These are phyloP conservation scores for Magallana angulata DNA, from an alignment of 1,140 invertebrate genomes.

Conservation along the genomic window DNA sequence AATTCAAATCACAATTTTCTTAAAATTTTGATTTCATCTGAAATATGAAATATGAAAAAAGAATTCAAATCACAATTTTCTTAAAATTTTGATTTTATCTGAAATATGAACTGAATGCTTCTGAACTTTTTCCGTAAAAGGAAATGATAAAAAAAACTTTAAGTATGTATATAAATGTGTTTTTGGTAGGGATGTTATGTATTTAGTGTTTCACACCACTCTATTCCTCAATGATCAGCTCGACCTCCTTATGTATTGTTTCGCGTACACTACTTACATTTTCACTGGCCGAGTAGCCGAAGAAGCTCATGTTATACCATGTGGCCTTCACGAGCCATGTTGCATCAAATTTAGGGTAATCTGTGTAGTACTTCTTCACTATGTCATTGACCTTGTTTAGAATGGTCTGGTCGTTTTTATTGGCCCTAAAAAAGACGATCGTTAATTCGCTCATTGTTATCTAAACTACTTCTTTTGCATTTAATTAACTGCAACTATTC, in stretches of 20 bases:
- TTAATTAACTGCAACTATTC: too few relatives aligned
- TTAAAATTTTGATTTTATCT: not conserved
- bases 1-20: not conserved
- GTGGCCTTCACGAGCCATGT: not conserved
- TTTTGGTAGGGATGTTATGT: too few relatives aligned
- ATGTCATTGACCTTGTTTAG: not conserved
- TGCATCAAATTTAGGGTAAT: not conserved
- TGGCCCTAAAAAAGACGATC: not conserved
- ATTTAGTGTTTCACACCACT: too few relatives aligned
- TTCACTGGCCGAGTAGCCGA: not conserved
- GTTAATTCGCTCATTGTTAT: too few relatives aligned
- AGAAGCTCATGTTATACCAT: not conserved
- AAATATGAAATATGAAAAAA: too few relatives aligned
- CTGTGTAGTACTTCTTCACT: not conserved
- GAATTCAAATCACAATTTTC: not conserved
- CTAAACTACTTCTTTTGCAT: too few relatives aligned
- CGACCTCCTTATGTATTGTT: too few relatives aligned
- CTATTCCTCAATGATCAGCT: too few relatives aligned
- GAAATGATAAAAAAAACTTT: not conserved
- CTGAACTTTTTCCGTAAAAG: not conserved
- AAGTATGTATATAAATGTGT: not conserved
- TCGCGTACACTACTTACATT: not conserved
- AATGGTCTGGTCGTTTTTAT: not conserved
- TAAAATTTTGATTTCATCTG: not conserved
- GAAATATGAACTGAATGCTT: not conserved